Percentiles rank a stretch among this genome's conserved stretches.
These are phyloP conservation scores for Uromys caudimaculatus DNA, from an alignment of 2,797 vertebrate species.

Conservation along the genomic window DNA sequence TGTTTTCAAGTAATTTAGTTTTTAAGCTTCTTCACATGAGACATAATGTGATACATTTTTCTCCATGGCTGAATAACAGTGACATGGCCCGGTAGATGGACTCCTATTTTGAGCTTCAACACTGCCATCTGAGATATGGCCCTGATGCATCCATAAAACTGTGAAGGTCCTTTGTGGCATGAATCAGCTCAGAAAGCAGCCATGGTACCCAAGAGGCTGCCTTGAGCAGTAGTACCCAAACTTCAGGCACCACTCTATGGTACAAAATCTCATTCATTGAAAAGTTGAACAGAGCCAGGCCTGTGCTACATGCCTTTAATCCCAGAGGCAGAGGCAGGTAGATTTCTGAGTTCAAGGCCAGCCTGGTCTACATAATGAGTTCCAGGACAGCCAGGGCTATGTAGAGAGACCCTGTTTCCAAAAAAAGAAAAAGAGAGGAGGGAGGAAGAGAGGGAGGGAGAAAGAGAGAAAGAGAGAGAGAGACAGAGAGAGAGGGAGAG, in stretches of 20 bases:
- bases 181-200: not conserved
- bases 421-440: no score
- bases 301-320: no score
- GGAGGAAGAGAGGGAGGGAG: no score
- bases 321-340: not conserved
- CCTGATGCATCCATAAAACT: not conserved
- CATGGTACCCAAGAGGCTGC: not conserved
- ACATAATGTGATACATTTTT: not conserved
- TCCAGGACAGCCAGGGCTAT: no score
- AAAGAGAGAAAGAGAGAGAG: no score
- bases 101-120: not conserved
- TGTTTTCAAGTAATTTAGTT: not conserved
- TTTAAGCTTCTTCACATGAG: not conserved
- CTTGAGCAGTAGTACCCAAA: not conserved
- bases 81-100: not conserved
- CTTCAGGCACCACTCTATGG: not conserved
- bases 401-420: no score
- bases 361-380: not conserved
- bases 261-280: not conserved
- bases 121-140: not conserved
- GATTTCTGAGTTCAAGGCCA: not conserved
- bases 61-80: not conserved
- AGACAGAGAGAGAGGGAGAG: no score
- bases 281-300: not conserved
- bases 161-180: not conserved